Evolutionary conservation across 1,140 invertebrate genomes (phyloP).

Genomic region (Homarus americanus): DNA sequence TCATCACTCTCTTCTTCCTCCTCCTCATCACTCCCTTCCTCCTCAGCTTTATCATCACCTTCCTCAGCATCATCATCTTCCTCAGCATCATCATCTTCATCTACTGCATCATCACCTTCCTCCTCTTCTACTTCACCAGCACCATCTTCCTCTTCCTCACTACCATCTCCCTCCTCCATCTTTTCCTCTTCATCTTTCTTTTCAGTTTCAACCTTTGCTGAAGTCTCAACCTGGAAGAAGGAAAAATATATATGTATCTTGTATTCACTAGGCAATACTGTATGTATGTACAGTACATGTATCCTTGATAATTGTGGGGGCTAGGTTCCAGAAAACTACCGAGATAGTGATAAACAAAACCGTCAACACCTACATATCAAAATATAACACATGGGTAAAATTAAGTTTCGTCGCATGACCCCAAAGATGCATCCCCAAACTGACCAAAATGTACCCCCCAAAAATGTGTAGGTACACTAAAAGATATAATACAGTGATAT

Average conservation of each 20-base stretch:
- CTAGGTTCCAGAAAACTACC: no score
- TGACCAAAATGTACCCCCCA: no score
- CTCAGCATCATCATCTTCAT: neutral
- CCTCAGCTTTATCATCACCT: neutral
- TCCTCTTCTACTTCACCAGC: neutral
- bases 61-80: neutral
- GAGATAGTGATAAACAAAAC: no score
- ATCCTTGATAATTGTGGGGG: no score
- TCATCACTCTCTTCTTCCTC: neutral
- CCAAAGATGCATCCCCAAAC: no score
- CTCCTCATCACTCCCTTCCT: neutral
- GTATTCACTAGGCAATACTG: no score
- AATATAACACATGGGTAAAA: no score
- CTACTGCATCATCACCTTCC: neutral
- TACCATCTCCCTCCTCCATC: neutral
- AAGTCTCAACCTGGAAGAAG: neutral
- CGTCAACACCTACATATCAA: no score
- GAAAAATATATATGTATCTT: neutral
- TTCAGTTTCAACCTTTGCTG: neutral
- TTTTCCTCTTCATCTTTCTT: slow-evolving; percentile 1
- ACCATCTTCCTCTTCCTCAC: neutral
- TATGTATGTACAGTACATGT: no score
- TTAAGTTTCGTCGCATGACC: no score
- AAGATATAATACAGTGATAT: no score
- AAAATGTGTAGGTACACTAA: no score